Evolutionary conservation across 2,888 invertebrate species (phyloP), one percentile per base, ranked within the genome.

Genomic region (Chorisops tibialis): DNA sequence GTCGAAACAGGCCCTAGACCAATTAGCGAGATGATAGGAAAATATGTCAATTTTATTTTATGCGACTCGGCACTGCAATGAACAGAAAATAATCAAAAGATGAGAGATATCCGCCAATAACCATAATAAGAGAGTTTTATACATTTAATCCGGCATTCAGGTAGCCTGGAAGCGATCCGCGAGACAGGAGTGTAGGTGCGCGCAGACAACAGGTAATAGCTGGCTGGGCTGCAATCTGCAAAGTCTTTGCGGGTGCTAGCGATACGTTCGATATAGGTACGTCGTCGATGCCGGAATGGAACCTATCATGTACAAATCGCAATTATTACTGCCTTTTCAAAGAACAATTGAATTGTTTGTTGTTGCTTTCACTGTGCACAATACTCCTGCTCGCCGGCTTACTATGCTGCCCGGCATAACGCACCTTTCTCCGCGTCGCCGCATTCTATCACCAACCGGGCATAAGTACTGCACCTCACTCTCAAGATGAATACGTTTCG

Each of bases 11-110:
- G 50, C 12, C 48, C 60, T 59, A 64, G 62, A 68, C 68, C 68
- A 68, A 68, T 68, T 68, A 68, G 68, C 65, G 67, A 68, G 65
- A 67, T 68, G 67, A 68, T 68, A 66, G 68, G 41, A 64, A 68
- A 68, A 68, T 68, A 68, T 68, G 68, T 68, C 68, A 68, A 68
- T 67, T 66, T 63, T 67, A 59, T 52, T 68, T 67, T 67, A 67
- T 67, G 65, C 54, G 64, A 63, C 59, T 54, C 52, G 54, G 37
- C 38, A 39, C 59, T 51, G 37, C 60, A 61, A 60, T 63, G 56
- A 65, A 65, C 59, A 59, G 63, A 65, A 65, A 61, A 61, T 54
- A 63, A 63, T 63, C 63, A 62, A 62, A 64, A 63, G 63, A 63
- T 63, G 59, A 62, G 59, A 63, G 65, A 65, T 65, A 65, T 65